A percentile compares a stretch with the other conserved stretches of the same genome.
phyloP scores from a whole-genome alignment of 2,113 vertebrate species.

The Malurus elegans region DNA sequence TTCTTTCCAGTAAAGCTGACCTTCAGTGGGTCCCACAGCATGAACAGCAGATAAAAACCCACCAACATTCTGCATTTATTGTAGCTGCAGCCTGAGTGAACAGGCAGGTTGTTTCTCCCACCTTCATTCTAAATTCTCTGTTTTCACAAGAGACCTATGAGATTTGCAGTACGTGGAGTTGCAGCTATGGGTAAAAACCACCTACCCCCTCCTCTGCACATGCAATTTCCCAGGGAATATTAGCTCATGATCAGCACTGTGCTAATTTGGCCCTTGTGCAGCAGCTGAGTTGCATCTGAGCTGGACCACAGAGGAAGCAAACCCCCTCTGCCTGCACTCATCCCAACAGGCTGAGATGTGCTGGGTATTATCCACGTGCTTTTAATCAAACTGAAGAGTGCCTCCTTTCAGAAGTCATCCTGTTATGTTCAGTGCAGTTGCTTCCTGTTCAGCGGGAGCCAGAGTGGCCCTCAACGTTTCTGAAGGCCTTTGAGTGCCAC shows the following conservation, averaged over 20 bases:
- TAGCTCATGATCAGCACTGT: neutral
- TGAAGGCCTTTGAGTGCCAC: neutral
- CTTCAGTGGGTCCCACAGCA: neutral
- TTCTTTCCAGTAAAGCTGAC: neutral
- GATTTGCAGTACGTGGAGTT: neutral
- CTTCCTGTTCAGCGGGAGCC: neutral
- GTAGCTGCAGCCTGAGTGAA: neutral
- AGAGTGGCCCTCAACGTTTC: neutral
- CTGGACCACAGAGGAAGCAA: neutral
- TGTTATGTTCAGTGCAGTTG: neutral
- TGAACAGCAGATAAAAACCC: neutral
- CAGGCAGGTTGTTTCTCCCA: neutral
- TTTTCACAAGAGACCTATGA: neutral
- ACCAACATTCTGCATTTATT: neutral
- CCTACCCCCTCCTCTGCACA: neutral
- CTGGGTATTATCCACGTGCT: neutral
- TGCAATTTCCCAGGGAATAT: rapidly evolving
- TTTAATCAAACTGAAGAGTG: neutral
- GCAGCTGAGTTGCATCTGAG: neutral
- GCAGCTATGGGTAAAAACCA: neutral
- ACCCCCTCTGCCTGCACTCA: neutral
- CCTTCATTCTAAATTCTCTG: neutral
- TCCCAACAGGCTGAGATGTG: neutral
- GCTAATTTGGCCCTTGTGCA: neutral
- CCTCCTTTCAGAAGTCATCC: neutral